Percentiles rank a stretch among this genome's conserved stretches.
These are phyloP conservation scores for Phataginus tricuspis DNA, from an alignment of 2,797 vertebrate species.

Conservation along the genomic window DNA sequence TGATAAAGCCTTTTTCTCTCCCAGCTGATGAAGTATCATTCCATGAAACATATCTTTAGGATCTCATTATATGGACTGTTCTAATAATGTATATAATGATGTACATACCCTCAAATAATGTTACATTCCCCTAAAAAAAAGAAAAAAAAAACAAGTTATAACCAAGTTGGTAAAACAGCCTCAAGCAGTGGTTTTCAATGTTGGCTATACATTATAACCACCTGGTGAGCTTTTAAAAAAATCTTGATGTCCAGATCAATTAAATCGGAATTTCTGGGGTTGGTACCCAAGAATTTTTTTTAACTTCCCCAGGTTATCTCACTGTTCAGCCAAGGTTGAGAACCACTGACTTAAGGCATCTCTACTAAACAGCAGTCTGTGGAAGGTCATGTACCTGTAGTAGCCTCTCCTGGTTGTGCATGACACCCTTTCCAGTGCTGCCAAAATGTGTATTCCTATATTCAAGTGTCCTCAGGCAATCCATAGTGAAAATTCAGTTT, in stretches of 20 bases:
- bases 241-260: not conserved
- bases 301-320: not conserved
- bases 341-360: not conserved
- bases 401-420: not conserved
- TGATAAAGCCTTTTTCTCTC: not conserved
- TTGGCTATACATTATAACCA: not conserved
- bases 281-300: not conserved
- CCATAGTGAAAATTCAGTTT: conserved; percentile 35
- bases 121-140: not conserved
- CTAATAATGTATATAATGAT: conserved; percentile 27
- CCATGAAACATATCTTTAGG: not conserved
- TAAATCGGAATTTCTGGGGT: conserved; percentile 5
- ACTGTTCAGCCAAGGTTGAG: not conserved
- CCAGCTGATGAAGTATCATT: not conserved
- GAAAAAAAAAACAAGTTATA: conserved; percentile 7
- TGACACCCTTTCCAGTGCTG: not conserved
- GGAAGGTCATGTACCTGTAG: not conserved
- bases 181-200: not conserved
- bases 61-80: conserved; percentile 22
- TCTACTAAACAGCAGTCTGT: not conserved
- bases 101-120: not conserved
- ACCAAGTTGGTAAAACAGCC: not conserved
- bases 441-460: not conserved
- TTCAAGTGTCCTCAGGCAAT: not conserved
- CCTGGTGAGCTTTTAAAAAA: not conserved